A percentile compares a stretch with the other conserved stretches of the same genome.
phyloP scores from a whole-genome alignment of 2,113 vertebrate species.

The Microcebus tavaratra region DNA sequence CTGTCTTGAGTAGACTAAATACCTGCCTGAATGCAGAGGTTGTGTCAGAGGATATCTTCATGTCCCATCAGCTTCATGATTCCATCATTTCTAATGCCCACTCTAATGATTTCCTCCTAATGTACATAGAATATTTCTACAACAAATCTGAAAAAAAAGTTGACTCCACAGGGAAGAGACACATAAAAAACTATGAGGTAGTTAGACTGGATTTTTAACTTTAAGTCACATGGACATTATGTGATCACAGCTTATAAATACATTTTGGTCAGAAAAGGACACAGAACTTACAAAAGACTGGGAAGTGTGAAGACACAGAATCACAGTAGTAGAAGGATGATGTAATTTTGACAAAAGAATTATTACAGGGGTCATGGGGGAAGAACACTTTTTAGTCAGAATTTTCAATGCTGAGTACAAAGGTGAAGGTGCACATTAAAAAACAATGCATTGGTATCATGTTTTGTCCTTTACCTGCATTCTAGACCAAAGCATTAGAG shows the following conservation, averaged over 20 bases:
- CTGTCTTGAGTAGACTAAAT: slow-evolving; percentile 16
- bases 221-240: background rate
- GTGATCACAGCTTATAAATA: background rate
- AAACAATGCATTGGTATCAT: background rate
- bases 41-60: background rate
- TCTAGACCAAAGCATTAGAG: slow-evolving; percentile 19
- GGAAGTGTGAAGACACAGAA: background rate
- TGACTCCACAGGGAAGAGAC: background rate
- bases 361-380: background rate
- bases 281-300: slow-evolving; percentile 22
- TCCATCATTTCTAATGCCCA: background rate
- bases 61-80: background rate
- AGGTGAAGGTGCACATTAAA: background rate
- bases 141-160: background rate
- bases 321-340: background rate
- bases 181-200: background rate
- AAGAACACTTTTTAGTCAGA: background rate
- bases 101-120: background rate
- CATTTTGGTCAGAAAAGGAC: slow-evolving; percentile 8
- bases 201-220: background rate
- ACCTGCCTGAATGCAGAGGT: background rate
- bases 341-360: background rate
- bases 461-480: background rate
- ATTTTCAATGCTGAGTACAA: slow-evolving; percentile 26
- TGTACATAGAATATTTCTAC: background rate